Evolutionary conservation across 2,888 invertebrate species (phyloP).

Genomic region (Girardia tigrina): DNA sequence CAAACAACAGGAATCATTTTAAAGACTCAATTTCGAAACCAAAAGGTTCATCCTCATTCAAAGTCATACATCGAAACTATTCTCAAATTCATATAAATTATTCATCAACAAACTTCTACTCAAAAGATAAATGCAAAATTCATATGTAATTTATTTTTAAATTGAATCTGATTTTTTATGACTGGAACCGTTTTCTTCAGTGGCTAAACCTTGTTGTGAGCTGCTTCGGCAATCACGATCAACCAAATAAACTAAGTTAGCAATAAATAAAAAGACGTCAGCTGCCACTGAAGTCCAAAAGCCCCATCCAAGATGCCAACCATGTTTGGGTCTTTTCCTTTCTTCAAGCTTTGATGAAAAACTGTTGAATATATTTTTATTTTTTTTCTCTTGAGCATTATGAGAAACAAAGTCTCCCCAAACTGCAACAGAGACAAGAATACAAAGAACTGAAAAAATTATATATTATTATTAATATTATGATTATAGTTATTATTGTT

Average conservation of each 20-base stretch:
- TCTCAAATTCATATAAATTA: too few species aligned
- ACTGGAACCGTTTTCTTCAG: background rate
- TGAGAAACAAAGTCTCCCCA: constrained; percentile 36
- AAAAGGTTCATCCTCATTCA: too few species aligned
- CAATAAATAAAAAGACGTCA: constrained; percentile 33
- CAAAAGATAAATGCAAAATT: background rate
- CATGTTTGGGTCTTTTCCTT: background rate
- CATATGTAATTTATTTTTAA: background rate
- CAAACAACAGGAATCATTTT: too few species aligned
- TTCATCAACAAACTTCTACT: too few species aligned
- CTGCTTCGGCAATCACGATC: background rate
- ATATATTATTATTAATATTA: too few species aligned
- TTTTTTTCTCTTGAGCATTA: background rate
- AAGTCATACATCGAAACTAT: too few species aligned
- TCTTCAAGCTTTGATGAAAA: background rate
- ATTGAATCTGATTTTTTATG: background rate
- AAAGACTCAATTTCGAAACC: too few species aligned
- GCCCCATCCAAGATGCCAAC: constrained; percentile 34
- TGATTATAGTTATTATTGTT: too few species aligned
- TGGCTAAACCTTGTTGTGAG: background rate
- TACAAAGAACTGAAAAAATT: constrained; percentile 33
- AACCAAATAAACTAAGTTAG: constrained; percentile 29
- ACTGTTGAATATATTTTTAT: too few species aligned
- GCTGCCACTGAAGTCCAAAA: constrained; percentile 36
- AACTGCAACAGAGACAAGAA: constrained; percentile 32